These are phyloP conservation scores for Chondrilla cf. caribensis DNA, from an alignment of 37 sponge, comb jelly and placozoan genomes.

Conservation along the genomic window DNA sequence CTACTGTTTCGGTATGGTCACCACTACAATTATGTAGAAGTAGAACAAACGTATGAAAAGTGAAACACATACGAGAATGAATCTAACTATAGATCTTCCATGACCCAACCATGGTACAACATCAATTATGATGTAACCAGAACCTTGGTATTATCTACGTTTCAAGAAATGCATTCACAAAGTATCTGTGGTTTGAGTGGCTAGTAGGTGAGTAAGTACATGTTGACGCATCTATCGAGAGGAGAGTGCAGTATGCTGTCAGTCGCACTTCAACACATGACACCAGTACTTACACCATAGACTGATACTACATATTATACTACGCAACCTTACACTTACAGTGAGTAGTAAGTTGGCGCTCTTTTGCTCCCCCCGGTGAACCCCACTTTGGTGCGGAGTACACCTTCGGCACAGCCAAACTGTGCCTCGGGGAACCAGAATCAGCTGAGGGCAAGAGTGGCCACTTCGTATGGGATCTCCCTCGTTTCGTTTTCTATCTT, in stretches of 20 bases:
- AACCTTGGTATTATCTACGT: too few species aligned
- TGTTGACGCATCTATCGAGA: too few species aligned
- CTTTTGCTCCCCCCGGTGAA: conserved; percentile 92
- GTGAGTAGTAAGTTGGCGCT: conserved; percentile 81
- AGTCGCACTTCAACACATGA: too few species aligned
- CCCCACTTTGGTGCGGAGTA: conserved; percentile 88
- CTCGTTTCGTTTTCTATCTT: neutral
- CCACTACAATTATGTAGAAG: conserved; percentile 56
- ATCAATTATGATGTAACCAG: too few species aligned
- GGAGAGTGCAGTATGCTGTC: too few species aligned
- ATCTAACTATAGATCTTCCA: neutral
- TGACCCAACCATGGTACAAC: neutral
- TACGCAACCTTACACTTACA: too few species aligned
- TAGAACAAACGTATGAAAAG: too few species aligned
- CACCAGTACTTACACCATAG: too few species aligned
- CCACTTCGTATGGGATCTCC: conserved; percentile 49
- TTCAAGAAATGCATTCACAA: too few species aligned
- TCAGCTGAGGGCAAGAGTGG: conserved; percentile 98
- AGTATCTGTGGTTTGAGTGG: too few species aligned
- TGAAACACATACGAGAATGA: neutral
- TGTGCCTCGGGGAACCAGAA: conserved; percentile 99
- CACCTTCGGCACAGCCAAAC: conserved; percentile 92
- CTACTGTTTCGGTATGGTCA: conserved; percentile 94
- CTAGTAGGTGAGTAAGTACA: too few species aligned
- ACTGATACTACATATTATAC: too few species aligned